phyloP scores from a whole-genome alignment of 2,113 vertebrate species.

The Pygoscelis adeliae region DNA sequence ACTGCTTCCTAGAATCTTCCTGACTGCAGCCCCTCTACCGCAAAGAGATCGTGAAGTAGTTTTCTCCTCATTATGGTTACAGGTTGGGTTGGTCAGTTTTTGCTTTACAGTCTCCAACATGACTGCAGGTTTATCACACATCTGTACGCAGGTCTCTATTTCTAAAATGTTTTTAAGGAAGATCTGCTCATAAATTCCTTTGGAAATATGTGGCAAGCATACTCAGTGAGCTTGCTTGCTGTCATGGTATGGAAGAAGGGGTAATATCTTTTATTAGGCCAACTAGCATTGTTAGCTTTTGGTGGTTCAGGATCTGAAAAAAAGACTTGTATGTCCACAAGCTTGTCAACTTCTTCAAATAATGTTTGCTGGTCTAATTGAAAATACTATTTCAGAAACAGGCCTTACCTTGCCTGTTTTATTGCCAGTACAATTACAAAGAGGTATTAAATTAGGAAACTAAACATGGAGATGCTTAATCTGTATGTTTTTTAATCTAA shows the following conservation, averaged over 20 bases:
- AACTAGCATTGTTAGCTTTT: neutral
- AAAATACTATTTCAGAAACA: neutral
- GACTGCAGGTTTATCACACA: neutral
- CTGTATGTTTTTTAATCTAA: accelerated
- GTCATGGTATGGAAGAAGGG: neutral
- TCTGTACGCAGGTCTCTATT: neutral
- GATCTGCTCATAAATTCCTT: neutral
- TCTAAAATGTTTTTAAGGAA: neutral
- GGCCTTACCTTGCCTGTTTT: neutral
- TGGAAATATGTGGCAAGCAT: neutral
- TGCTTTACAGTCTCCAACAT: neutral
- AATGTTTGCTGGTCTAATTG: neutral
- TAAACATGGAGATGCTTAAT: neutral
- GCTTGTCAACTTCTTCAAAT: neutral
- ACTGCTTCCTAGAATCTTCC: neutral
- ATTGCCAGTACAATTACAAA: neutral
- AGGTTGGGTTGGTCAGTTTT: neutral
- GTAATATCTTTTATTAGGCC: neutral
- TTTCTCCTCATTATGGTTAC: neutral
- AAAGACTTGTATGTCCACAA: neutral
- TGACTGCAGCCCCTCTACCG: neutral
- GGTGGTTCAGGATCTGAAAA: neutral
- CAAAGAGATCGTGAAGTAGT: neutral
- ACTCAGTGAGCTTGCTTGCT: neutral
- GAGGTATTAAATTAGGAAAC: neutral